Base-by-base conservation (phyloP, 2,113 vertebrate genomes). In the Strix uralensis region DNA sequence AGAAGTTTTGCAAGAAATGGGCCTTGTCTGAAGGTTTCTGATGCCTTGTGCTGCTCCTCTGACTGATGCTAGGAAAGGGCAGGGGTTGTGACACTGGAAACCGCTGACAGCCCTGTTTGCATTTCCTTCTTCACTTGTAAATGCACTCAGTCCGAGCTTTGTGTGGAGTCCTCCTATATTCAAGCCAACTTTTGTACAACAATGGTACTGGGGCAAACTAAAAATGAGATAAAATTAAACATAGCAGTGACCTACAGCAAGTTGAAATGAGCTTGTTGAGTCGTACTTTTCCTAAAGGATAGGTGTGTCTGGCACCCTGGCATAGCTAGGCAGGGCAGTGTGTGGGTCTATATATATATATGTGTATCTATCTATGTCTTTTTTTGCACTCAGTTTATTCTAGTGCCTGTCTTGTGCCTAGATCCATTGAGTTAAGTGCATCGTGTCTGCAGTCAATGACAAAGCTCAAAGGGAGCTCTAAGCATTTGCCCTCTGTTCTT, bases 401-500 rank as follows among this genome's bases (percentile, higher is more conserved):
- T 78, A 38, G 59, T 5, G 20, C 51, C 49, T 34, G 8, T 7
- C 16, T 26, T 11, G 15, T 26, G 47, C 77, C 12, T 20, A 7
- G 44, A 17, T 32, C 57, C 52, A 5, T 29, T 15, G 36, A 32
- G 20, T 59, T n/a, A 26, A 66, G 16, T 8, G n/a, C 32, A 0
- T 38, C 18, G 25, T 29, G 47, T 42, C 57, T 82, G 61, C 49
- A 63, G 52, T 15, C 46, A 74, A 23, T 1, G 8, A 1, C 57
- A 72, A 52, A 88, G 47, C 57, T 67, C 52, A 16, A 17, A 16
- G 29, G 34, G 55, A 84, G 15, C 16, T 77, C 40, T 18, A 15
- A 84, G 52, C 17, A 15, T 67, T 94, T 90, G 44, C 47, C 16
- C 52, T 87, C 59, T 49, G 34, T 52, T 72, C 85, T 63, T 95